Evolutionary conservation across 2,888 invertebrate genomes (phyloP).

Genomic region (Lingula anatina): DNA sequence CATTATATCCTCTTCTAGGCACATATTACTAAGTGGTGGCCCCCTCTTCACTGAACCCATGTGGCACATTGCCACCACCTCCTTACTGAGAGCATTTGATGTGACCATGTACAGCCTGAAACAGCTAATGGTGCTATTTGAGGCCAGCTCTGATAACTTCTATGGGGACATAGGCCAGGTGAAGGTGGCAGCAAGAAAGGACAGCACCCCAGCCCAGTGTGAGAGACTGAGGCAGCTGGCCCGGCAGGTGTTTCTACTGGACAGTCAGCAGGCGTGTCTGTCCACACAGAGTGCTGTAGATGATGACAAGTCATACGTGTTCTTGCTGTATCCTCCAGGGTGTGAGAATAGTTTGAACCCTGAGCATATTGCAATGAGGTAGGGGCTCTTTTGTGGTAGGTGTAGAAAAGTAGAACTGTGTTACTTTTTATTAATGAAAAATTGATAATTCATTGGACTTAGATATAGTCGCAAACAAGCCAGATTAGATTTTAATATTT

Average conservation of each 20-base stretch:
- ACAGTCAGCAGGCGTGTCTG: constrained; percentile 57
- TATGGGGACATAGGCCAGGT: constrained; percentile 82
- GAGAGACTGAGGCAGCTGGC: constrained; percentile 81
- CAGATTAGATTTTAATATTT: too few species aligned
- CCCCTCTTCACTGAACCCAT: constrained; percentile 70
- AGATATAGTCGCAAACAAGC: too few species aligned
- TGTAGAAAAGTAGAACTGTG: too few species aligned
- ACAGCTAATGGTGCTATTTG: constrained; percentile 84
- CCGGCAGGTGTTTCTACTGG: constrained; percentile 70
- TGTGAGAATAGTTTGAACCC: constrained; percentile 40
- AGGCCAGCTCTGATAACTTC: constrained; percentile 87
- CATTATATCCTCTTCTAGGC: constrained; percentile 34
- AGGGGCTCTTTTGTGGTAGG: background rate
- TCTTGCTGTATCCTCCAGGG: constrained; percentile 69
- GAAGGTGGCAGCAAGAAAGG: constrained; percentile 86
- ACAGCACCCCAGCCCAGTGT: constrained; percentile 78
- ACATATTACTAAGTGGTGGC: constrained; percentile 68
- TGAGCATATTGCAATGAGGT: constrained; percentile 43
- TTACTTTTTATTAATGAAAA: too few species aligned
- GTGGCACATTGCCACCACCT: constrained; percentile 81
- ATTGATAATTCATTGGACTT: too few species aligned
- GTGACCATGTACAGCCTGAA: constrained; percentile 77
- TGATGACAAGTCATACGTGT: constrained; percentile 71
- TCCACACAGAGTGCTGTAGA: constrained; percentile 19
- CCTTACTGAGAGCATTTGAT: constrained; percentile 76